A percentile compares a stretch with the other conserved stretches of the same genome.
phyloP scores from a whole-genome alignment of 2,797 vertebrate species.

The Leptodactylus fallax region DNA sequence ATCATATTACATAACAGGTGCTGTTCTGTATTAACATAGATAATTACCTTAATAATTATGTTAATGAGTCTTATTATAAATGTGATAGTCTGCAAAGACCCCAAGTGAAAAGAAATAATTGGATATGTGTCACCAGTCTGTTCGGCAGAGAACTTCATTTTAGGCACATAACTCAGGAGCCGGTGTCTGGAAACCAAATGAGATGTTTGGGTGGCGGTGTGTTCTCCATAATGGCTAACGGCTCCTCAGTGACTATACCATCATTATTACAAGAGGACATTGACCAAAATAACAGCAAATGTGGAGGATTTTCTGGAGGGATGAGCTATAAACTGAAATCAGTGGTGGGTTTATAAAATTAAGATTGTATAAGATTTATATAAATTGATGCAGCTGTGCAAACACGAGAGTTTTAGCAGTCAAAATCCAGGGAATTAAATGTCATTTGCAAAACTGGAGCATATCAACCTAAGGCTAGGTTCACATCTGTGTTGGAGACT shows the following conservation, averaged over 20 bases:
- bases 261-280: background rate
- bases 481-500: background rate
- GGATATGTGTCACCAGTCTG: slow-evolving; percentile 20
- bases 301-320: background rate
- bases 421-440: background rate
- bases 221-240: background rate
- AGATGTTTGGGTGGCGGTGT: slow-evolving; percentile 23
- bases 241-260: no score
- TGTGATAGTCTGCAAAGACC: background rate
- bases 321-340: background rate
- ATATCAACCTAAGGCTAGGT: background rate
- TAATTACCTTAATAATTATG: slow-evolving; percentile 48
- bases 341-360: background rate
- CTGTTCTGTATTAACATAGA: slow-evolving; percentile 33
- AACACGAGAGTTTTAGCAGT: background rate
- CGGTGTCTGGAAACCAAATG: slow-evolving; percentile 23
- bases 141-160: slow-evolving; percentile 6
- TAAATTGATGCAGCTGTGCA: background rate
- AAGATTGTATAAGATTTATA: no score
- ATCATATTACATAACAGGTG: slow-evolving; percentile 41
- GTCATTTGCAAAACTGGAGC: background rate
- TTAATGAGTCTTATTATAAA: slow-evolving; percentile 46
- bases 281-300: background rate
- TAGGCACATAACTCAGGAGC: slow-evolving; percentile 1
- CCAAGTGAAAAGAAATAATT: slow-evolving; percentile 46